Evolutionary conservation across 2,888 invertebrate species (phyloP).

Genomic region (Dynastes hyllus): DNA sequence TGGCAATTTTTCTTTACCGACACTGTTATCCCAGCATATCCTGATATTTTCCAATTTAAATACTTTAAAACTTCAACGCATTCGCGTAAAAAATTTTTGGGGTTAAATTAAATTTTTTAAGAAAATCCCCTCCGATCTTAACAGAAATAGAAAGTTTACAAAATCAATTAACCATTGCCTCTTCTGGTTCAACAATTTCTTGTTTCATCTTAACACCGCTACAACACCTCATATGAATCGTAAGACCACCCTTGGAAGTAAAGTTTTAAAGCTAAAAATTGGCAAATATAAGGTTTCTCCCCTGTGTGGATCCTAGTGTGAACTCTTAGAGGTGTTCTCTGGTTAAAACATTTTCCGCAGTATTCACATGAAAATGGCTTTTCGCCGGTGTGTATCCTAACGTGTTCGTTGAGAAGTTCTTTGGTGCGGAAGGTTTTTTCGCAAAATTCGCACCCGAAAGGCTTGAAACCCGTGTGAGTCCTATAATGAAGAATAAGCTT

Average conservation of each 20-base stretch:
- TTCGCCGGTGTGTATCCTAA: slow-evolving; percentile 62
- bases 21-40: too few relatives aligned
- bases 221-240: slow-evolving; percentile 50
- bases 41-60: too few relatives aligned
- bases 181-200: neutral
- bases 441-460: slow-evolving; percentile 61
- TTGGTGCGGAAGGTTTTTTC: slow-evolving; percentile 62
- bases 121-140: too few relatives aligned
- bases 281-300: slow-evolving; percentile 60
- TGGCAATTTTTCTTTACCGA: too few relatives aligned
- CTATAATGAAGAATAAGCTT: slow-evolving; percentile 62
- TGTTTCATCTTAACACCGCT: slow-evolving; percentile 27
- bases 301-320: slow-evolving; percentile 60
- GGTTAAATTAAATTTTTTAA: too few relatives aligned
- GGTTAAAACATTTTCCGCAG: slow-evolving; percentile 61
- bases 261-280: slow-evolving; percentile 59
- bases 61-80: too few relatives aligned
- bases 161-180: neutral
- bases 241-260: slow-evolving; percentile 59
- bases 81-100: too few relatives aligned
- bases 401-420: slow-evolving; percentile 60
- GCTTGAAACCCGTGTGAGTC: slow-evolving; percentile 61
- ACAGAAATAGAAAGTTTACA: neutral
- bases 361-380: slow-evolving; percentile 61
- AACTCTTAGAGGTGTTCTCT: slow-evolving; percentile 57